A percentile compares a stretch with the other conserved stretches of the same genome.
Evolutionary conservation across 2,797 vertebrate species (phyloP).

Genomic region (Microctenopoma lineatum): DNA sequence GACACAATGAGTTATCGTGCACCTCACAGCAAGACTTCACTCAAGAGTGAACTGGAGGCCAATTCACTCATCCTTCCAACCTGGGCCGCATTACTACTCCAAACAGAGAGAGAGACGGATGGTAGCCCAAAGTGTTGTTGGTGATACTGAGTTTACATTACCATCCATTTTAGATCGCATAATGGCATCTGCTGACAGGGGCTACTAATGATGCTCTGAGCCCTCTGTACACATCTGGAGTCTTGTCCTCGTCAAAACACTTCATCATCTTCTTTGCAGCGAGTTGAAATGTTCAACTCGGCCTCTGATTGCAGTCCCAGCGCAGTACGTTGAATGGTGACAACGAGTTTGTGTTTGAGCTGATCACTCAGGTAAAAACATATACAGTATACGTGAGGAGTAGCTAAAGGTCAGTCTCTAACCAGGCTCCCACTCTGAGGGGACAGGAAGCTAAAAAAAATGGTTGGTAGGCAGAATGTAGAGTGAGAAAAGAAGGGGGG

Average conservation of each 20-base stretch:
- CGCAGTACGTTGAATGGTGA: constrained; percentile 47
- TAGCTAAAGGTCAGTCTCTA: constrained; percentile 31
- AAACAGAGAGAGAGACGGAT: constrained; percentile 78
- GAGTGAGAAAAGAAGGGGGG: not conserved
- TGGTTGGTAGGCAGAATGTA: not conserved
- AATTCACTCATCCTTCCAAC: constrained; percentile 52
- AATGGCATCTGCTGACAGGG: constrained; percentile 69
- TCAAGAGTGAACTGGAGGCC: constrained; percentile 34
- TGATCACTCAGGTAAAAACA: constrained; percentile 66
- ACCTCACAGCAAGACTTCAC: constrained; percentile 25
- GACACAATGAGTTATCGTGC: constrained; percentile 32
- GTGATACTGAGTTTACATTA: constrained; percentile 75
- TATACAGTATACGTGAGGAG: constrained; percentile 68
- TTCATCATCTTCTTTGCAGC: constrained; percentile 66
- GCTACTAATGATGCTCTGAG: constrained; percentile 63
- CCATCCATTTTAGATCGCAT: constrained; percentile 70
- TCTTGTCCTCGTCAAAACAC: constrained; percentile 62
- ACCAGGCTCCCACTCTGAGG: constrained; percentile 30
- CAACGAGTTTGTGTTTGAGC: constrained; percentile 48
- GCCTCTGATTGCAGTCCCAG: constrained; percentile 59
- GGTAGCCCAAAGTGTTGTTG: constrained; percentile 61
- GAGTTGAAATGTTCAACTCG: constrained; percentile 73
- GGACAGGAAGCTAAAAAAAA: constrained; percentile 10
- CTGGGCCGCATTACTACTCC: constrained; percentile 69
- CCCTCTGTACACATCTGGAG: constrained; percentile 72